Evolutionary conservation across 2,888 invertebrate genomes (phyloP), one percentile per base, ranked within the genome.

Genomic region (Macrosiphum euphorbiae): DNA sequence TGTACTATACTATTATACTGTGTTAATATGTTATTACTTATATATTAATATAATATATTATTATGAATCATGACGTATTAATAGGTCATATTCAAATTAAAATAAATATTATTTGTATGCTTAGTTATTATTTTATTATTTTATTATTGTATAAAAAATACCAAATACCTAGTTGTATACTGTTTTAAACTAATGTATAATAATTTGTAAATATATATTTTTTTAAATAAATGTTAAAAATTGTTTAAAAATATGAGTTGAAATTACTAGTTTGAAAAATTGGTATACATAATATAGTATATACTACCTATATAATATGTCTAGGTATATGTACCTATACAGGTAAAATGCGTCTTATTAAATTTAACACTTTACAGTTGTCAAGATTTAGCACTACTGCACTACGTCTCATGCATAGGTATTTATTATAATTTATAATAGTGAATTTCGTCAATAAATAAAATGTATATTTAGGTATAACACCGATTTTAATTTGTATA

Each of bases 191-290:
- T 91, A 85, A 86, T 86, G 52, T 55, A 86, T 87, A 87, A 87
- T 50, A 28, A 90, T 20, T 90, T 90, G 90, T 90, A 90, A 84
- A 91, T 91, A 58, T 61, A 58, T 91, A 91, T 35, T 47, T 85
- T 91, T 89, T 58, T 91, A 91, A 91, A 91, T 91, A 91, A 91
- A 91, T 91, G 91, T 91, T 91, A 85, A 86, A 86, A 84, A 89
- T 61, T 61, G 28, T 58, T 58, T 58, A 10, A 58, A 58, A 55
- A 26, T 26, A 8, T 8, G 1, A 58, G 26, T 58, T 58, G 58
- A 26, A 58, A 58, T 58, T 58, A 58, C 8, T 58, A 58, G 26
- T 58, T 58, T 58, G 55, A 58, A 58, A 58, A 26, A 26, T 58
- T 58, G 58, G 7, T 58, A 58, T 58, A 26, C 26, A 58, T 58